Evolutionary conservation across 2,888 invertebrate genomes (phyloP).

Genomic region (Ariolimax columbianus): DNA sequence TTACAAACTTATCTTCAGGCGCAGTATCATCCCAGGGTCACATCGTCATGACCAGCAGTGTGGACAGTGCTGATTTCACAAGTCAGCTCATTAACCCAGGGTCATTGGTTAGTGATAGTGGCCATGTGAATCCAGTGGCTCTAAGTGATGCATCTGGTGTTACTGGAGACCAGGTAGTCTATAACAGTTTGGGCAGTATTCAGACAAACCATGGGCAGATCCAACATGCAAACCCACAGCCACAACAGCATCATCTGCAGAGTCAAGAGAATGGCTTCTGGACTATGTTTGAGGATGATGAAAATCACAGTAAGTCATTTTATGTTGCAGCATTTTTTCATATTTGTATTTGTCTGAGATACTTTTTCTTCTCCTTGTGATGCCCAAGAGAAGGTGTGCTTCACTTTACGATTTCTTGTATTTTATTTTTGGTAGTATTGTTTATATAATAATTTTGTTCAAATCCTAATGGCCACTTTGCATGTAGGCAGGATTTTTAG

Average conservation of each 20-base stretch:
- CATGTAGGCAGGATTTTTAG: no score
- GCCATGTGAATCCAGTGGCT: slow-evolving; percentile 59
- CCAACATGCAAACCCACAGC: slow-evolving; percentile 40
- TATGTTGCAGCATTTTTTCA: no score
- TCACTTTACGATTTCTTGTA: no score
- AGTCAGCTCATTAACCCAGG: slow-evolving; percentile 18
- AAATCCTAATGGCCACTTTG: no score
- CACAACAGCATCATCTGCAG: slow-evolving; percentile 44
- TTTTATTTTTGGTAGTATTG: no score
- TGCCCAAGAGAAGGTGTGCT: no score
- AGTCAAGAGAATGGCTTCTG: slow-evolving; percentile 66
- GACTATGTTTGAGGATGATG: slow-evolving; percentile 75
- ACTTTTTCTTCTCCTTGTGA: no score
- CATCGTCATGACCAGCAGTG: slow-evolving; percentile 40
- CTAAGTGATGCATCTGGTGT: slow-evolving; percentile 40
- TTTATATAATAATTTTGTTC: no score
- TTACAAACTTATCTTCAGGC: slow-evolving; percentile 13
- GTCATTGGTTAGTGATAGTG: slow-evolving; percentile 46
- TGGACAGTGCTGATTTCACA: slow-evolving; percentile 35
- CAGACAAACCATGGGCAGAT: slow-evolving; percentile 16
- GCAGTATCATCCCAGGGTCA: slow-evolving; percentile 28
- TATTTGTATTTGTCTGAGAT: no score
- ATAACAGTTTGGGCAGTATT: slow-evolving; percentile 27
- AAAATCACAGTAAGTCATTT: slow-evolving; percentile 64
- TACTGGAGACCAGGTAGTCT: not conserved